Percentiles rank a stretch among this genome's conserved stretches.
These are phyloP conservation scores for Papilio demoleus DNA, from an alignment of 2,888 invertebrate genomes.

Conservation along the genomic window DNA sequence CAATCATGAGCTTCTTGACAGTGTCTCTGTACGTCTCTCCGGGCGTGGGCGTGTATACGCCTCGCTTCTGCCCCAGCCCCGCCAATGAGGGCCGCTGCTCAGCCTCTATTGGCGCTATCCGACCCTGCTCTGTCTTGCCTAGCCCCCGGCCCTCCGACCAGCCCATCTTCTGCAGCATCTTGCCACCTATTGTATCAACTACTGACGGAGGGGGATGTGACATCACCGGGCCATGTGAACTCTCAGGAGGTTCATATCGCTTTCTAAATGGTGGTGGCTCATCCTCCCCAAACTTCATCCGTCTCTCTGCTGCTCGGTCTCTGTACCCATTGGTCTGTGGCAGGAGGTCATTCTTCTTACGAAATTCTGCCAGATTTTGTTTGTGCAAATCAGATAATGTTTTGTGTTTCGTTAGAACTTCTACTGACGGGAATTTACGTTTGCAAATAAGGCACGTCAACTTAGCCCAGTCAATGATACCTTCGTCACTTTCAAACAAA, in stretches of 20 bases:
- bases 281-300: constrained; percentile 96
- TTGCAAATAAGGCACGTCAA: constrained; percentile 97
- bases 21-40: constrained; percentile 95
- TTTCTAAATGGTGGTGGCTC: constrained; percentile 84
- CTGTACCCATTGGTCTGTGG: constrained; percentile 86
- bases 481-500: constrained; percentile 86
- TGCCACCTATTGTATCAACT: constrained; percentile 96
- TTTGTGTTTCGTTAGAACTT: constrained; percentile 94
- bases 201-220: constrained; percentile 86
- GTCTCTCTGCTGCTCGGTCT: constrained; percentile 97
- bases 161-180: constrained; percentile 98
- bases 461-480: constrained; percentile 94
- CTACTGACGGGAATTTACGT: constrained; percentile 95
- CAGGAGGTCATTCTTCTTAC: constrained; percentile 69
- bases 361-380: constrained; percentile 87
- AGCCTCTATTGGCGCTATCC: constrained; percentile 96
- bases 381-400: constrained; percentile 97
- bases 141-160: constrained; percentile 99
- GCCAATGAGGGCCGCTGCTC: constrained; percentile 87
- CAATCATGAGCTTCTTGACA: constrained; percentile 95
- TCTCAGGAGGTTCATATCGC: constrained; percentile 69
- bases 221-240: constrained; percentile 78
- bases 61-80: constrained; percentile 93
- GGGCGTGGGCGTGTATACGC: constrained; percentile 90
- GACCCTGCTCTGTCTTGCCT: constrained; percentile 96